Conservation (phyloP, 2,888 invertebrate genomes). For the Drosophila parthenogenetica region DNA sequence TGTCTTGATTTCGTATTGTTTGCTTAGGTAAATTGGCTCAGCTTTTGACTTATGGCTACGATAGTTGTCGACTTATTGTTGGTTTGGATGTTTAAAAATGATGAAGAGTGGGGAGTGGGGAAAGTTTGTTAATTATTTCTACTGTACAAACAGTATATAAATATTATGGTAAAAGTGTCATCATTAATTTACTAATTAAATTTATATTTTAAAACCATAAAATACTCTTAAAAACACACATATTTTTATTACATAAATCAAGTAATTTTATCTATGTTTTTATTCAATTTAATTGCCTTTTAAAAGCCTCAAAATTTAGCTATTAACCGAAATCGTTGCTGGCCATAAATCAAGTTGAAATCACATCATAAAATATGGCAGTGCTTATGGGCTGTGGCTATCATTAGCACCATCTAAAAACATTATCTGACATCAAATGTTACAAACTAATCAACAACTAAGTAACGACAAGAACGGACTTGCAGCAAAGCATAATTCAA, state of each 20-base stretch:
- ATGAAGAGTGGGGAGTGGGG: not conserved
- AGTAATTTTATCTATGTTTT: not conserved
- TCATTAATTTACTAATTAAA: too few species aligned
- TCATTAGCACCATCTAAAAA: constrained; percentile 53
- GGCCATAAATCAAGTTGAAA: constrained; percentile 13
- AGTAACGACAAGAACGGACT: constrained; percentile 20
- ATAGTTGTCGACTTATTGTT: constrained; percentile 18
- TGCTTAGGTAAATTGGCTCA: constrained; percentile 21
- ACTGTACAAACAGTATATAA: not conserved
- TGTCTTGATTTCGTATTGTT: not conserved
- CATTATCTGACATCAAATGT: constrained; percentile 47
- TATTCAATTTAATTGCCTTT: not conserved
- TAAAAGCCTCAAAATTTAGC: not conserved
- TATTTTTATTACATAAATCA: too few species aligned
- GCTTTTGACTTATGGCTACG: constrained; percentile 38
- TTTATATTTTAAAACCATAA: too few species aligned
- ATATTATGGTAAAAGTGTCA: too few species aligned
- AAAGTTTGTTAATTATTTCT: not conserved
- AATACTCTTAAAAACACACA: too few species aligned
- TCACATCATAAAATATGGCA: constrained; percentile 10
- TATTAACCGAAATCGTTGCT: constrained; percentile 11
- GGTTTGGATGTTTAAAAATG: constrained; percentile 19
- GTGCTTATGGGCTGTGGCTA: constrained; percentile 19
- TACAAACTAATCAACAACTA: constrained; percentile 46
- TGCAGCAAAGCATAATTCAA: constrained; percentile 68